Evolutionary conservation across 2,888 invertebrate genomes (phyloP), one percentile per base, ranked within the genome.

Genomic region (Scelioninae gen. 1): DNA sequence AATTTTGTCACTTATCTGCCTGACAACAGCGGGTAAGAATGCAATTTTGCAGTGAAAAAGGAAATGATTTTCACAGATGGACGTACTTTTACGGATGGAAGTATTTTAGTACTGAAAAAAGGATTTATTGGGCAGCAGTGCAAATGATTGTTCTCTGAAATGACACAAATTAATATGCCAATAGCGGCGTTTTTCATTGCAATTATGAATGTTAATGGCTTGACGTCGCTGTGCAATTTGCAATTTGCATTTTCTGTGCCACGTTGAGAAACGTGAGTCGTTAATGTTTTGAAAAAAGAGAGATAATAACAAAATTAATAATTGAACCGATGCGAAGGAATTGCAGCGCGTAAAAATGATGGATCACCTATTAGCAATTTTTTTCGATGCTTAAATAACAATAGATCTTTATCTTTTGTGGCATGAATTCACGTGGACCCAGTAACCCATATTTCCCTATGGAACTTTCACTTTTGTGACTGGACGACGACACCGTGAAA

Each of bases 401-500:
- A 56, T 47, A 40, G 47, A 56, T 56, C 31, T 34, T 56, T 47
- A 69, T 69, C 56, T 69, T 13, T 29, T 0, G 16, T 15, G 60
- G 43, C 32, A 11, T 16, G 16, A 56, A 74, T 68, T 68, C 60
- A 51, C 51, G 43, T 16, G 68, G 43, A 34, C 49, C 76, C 63
- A 76, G 60, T 76, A 76, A 76, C 76, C 76, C 53, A 76, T 68
- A 76, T 76, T 68, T 49, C 66, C 68, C 76, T 47, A 68, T 76
- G 11, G 49, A 68, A 68, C 76, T 76, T 76, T 76, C 68, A 76
- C 76, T 76, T 68, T 47, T 58, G 31, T n/a, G 23, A 60, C n/a
- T 68, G 56, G 51, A 43, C 58, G 75, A 76, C 76, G 76, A 76
- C 76, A 66, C 85, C 86, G 84, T 82, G 87, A 88, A 88, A 88